A percentile compares a stretch with the other conserved stretches of the same genome.
phyloP scores from a whole-genome alignment of 1,140 invertebrate species.

The Megalonaias nervosa region DNA sequence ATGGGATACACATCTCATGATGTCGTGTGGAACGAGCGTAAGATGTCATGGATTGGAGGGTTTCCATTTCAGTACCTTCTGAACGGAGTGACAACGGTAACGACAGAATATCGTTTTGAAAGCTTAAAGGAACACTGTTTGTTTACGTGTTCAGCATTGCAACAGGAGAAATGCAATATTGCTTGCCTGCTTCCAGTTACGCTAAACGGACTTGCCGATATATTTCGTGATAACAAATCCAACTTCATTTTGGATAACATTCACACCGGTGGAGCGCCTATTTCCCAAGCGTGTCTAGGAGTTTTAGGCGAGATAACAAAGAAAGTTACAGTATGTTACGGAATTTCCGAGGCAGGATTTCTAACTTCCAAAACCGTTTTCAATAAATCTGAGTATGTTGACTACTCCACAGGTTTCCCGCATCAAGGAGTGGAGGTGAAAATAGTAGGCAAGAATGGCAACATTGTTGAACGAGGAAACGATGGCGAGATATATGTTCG shows the following conservation, averaged over 20 bases:
- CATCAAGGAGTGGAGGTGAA: constrained; percentile 7
- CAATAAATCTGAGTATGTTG: not conserved
- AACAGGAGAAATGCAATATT: constrained; percentile 10
- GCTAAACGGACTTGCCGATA: constrained; percentile 4
- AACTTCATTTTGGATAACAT: constrained; percentile 11
- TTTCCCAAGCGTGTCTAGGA: not conserved
- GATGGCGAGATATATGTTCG: not conserved
- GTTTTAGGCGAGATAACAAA: not conserved
- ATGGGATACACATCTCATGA: constrained; percentile 2
- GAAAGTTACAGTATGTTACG: constrained; percentile 5
- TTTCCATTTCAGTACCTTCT: constrained; percentile 10
- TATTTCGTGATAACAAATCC: no score
- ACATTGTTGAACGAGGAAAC: not conserved
- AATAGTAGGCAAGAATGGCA: not conserved
- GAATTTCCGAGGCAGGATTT: constrained; percentile 3
- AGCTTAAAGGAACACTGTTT: constrained; percentile 11
- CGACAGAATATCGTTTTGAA: not conserved
- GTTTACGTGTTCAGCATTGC: constrained; percentile 1
- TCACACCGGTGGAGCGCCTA: not conserved
- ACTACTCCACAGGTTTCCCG: not conserved
- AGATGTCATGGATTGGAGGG: constrained; percentile 18
- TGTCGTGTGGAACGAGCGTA: constrained; percentile 4
- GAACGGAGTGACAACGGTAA: constrained; percentile 7
- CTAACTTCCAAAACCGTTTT: not conserved
- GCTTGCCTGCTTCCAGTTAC: constrained; percentile 7